phyloP scores from a whole-genome alignment of 2,113 vertebrate species.

The Scolopax mira region DNA sequence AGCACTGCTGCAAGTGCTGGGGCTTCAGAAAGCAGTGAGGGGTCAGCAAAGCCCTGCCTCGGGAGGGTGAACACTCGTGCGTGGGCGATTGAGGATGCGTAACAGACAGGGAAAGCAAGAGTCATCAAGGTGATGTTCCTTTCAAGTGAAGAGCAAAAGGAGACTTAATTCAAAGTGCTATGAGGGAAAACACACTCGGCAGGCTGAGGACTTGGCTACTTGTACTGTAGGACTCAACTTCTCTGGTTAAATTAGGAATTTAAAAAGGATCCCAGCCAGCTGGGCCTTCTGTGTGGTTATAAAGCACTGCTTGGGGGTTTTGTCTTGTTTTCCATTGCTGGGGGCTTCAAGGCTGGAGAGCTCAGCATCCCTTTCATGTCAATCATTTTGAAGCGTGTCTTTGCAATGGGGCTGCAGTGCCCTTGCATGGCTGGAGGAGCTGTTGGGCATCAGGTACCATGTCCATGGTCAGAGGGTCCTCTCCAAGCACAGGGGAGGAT shows the following conservation, averaged over 20 bases:
- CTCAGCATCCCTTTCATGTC: accelerated
- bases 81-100: accelerated
- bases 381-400: not conserved
- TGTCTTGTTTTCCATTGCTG: accelerated
- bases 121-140: not conserved
- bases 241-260: not conserved
- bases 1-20: accelerated
- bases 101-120: not conserved
- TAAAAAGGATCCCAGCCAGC: accelerated
- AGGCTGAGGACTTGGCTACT: not conserved
- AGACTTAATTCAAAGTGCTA: not conserved
- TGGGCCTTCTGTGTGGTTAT: not conserved
- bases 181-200: not conserved
- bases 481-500: accelerated
- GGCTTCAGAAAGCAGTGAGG: not conserved
- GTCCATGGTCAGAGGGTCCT: accelerated
- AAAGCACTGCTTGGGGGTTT: not conserved
- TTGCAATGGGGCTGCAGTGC: not conserved
- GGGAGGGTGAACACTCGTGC: not conserved
- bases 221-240: not conserved
- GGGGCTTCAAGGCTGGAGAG: accelerated
- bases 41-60: not conserved
- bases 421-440: not conserved
- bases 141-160: not conserved
- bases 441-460: accelerated